Evolutionary conservation across 2,797 vertebrate species (phyloP), one percentile per base, ranked within the genome.

Genomic region (Oreochromis mossambicus): DNA sequence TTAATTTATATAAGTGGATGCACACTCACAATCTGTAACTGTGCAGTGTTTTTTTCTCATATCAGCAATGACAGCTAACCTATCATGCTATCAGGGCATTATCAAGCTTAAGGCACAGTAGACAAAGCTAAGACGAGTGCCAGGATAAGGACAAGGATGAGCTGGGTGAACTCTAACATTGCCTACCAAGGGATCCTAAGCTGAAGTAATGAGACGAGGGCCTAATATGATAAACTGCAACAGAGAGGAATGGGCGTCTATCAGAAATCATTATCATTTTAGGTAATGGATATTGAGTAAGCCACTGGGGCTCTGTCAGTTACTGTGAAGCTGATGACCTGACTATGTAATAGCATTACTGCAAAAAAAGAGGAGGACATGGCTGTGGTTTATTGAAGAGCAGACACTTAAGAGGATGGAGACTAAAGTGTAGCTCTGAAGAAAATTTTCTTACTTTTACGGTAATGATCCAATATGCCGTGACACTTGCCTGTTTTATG

Each of bases 231-330:
- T 88, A 78, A 92, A 79, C 50, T 80, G 66, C 63, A 82, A 24
- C 73, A 55, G 19, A 81, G 63, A 82, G 76, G 32, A 88, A 79
- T 8, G 13, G n/a, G 26, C 61, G 61, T 41, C 21, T 38, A 79
- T 34, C 84, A 89, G 86, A 82, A 90, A 87, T 93, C 78, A 78
- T 88, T 81, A 88, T 85, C 77, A 86, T 85, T 88, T 86, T n/a
- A 79, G 17, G 10, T 83, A 84, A 92, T 79, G 87, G 87, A 87
- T 89, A 89, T 55, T 79, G 83, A 91, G 76, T 56, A 68, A 56
- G 50, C 73, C 87, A 86, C 34, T 15, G 82, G 83, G 83, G 41
- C 43, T 50, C 38, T 38, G 85, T 86, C 81, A 77, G 56, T 84
- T 56, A 89, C 36, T 8, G 76, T 10, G 58, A 70, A 54, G 85